Evolutionary conservation across 2,888 invertebrate species (phyloP).

Genomic region (Eledona agricola): DNA sequence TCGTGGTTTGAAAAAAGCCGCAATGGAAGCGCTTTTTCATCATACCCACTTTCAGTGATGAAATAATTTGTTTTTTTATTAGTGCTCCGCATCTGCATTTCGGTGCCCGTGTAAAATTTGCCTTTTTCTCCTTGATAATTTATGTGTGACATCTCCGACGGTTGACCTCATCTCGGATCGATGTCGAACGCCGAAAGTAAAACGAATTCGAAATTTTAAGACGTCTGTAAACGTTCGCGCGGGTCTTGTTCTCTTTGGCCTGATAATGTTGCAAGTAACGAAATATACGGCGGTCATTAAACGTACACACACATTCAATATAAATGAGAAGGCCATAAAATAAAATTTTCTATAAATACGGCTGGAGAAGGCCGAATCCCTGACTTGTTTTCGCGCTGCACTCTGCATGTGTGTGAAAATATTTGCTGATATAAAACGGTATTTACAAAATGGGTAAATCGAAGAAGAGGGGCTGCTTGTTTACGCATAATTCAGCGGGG

Average conservation of each 20-base stretch:
- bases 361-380: conserved; percentile 37
- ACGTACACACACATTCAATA: conserved; percentile 35
- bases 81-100: too few species aligned
- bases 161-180: conserved; percentile 10
- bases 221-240: conserved; percentile 32
- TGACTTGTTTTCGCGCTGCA: conserved; percentile 37
- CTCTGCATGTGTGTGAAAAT: conserved; percentile 30
- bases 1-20: too few species aligned
- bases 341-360: conserved; percentile 40
- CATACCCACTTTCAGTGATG: too few species aligned
- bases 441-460: conserved; percentile 36
- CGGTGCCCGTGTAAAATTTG: too few species aligned
- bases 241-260: conserved; percentile 31
- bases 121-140: too few species aligned
- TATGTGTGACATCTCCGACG: too few species aligned
- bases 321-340: conserved; percentile 37
- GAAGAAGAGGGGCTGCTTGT: conserved; percentile 23
- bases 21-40: too few species aligned
- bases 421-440: conserved; percentile 34
- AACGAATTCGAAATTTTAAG: conserved; percentile 34
- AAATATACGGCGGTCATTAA: conserved; percentile 37
- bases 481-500: conserved; percentile 25
- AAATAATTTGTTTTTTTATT: too few species aligned
- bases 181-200: conserved; percentile 13
- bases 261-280: conserved; percentile 24